These are phyloP conservation scores for Toxotes lorentzi DNA, from an alignment of 2,797 vertebrate species.

Conservation along the genomic window DNA sequence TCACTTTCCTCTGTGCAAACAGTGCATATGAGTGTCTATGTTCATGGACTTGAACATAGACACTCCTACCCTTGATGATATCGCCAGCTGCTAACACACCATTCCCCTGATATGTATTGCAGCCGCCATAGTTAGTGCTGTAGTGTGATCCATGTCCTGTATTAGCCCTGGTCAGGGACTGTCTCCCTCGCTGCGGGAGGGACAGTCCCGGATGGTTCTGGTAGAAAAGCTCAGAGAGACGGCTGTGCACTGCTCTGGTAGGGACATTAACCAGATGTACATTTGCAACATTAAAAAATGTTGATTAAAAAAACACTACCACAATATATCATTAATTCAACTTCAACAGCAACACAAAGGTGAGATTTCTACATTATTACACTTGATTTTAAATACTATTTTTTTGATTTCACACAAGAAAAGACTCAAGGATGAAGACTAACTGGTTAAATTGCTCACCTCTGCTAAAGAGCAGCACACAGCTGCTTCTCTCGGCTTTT, in stretches of 20 bases:
- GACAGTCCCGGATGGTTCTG: not conserved
- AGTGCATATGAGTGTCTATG: not conserved
- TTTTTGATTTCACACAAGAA: not conserved
- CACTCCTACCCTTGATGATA: not conserved
- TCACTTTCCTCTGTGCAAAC: not conserved
- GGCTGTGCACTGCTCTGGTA: not conserved
- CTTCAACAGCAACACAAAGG: not conserved
- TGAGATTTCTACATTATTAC: not conserved
- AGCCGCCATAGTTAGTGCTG: not conserved
- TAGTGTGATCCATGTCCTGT: not conserved
- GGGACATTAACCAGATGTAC: not conserved
- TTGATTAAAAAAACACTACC: not conserved
- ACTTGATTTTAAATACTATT: not conserved
- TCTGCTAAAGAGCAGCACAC: not conserved
- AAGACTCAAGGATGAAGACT: not conserved
- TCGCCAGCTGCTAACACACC: not conserved
- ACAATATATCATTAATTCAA: not conserved
- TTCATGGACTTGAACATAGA: no score
- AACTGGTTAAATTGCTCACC: not conserved
- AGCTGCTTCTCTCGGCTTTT: no score
- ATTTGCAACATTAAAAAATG: not conserved
- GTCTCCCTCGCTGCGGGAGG: not conserved
- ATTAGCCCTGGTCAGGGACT: not conserved
- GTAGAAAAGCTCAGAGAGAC: no score
- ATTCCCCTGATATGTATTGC: not conserved